These are phyloP conservation scores for Brachycybe producta DNA, from an alignment of 2,888 invertebrate genomes.

Conservation along the genomic window DNA sequence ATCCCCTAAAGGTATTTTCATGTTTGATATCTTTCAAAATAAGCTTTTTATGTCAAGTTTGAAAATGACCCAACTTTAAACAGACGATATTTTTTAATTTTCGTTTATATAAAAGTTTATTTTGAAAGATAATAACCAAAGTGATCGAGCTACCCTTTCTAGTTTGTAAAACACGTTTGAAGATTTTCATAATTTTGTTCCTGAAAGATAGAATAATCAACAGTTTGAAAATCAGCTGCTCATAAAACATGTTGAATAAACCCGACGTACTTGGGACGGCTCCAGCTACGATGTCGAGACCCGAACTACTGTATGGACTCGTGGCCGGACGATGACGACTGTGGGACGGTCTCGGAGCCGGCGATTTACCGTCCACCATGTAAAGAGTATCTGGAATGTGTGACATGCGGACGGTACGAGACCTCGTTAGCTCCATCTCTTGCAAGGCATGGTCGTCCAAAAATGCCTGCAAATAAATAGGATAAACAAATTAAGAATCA, in stretches of 20 bases:
- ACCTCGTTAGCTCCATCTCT: constrained; percentile 55
- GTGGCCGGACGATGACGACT: constrained; percentile 15
- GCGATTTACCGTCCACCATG: constrained; percentile 57
- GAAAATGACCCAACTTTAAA: too few species aligned
- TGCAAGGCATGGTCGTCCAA: constrained; percentile 72
- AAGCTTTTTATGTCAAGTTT: too few species aligned
- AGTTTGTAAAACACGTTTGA: too few species aligned
- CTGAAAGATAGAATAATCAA: too few species aligned
- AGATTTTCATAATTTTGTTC: too few species aligned
- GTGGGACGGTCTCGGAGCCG: constrained; percentile 31
- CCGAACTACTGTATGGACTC: constrained; percentile 25
- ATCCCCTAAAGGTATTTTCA: too few species aligned
- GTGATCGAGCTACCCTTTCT: too few species aligned
- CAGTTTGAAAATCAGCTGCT: too few species aligned
- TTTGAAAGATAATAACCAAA: too few species aligned
- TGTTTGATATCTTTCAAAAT: too few species aligned
- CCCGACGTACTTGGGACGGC: constrained; percentile 27
- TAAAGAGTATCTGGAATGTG: constrained; percentile 82
- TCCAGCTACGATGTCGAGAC: constrained; percentile 50
- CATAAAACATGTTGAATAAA: background rate
- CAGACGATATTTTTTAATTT: too few species aligned
- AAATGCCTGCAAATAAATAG: constrained; percentile 42
- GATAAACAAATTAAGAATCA: constrained; percentile 7
- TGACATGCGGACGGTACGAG: constrained; percentile 48
- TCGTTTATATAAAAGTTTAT: too few species aligned